Evolutionary conservation across 1,140 invertebrate genomes (phyloP).

Genomic region (Aphis gossypii): DNA sequence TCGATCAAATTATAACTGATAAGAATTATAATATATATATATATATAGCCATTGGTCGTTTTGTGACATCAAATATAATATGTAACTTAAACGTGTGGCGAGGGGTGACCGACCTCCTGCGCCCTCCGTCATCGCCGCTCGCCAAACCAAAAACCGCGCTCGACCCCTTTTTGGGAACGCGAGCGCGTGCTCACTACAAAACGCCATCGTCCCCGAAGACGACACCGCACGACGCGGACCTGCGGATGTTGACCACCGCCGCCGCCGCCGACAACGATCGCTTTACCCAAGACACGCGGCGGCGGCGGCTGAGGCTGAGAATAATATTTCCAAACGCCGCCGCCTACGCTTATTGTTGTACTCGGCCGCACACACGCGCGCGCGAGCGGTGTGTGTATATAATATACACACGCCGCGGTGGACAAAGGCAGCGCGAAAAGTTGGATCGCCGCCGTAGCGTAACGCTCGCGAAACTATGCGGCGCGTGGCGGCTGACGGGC

Average conservation of each 20-base stretch:
- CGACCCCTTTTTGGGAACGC: neutral
- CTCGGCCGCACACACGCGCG: neutral
- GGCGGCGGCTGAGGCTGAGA: too few species aligned
- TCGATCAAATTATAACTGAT: too few species aligned
- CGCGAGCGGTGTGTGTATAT: neutral
- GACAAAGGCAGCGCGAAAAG: neutral
- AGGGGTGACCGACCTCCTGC: too few species aligned
- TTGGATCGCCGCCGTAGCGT: slow-evolving; percentile 9
- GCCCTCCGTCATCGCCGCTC: too few species aligned
- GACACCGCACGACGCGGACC: neutral
- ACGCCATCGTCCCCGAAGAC: neutral
- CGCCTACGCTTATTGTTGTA: neutral
- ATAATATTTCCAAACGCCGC: neutral
- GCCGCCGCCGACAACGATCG: neutral
- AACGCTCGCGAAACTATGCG: slow-evolving; percentile 30
- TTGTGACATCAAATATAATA: too few species aligned
- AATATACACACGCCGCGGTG: neutral
- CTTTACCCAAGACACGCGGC: neutral
- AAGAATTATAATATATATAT: too few species aligned
- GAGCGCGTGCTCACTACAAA: too few species aligned
- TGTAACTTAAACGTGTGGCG: too few species aligned
- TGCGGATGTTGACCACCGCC: neutral
- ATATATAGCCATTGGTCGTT: too few species aligned
- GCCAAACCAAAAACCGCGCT: too few species aligned
- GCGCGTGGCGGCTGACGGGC: neutral